Conservation (phyloP, 2,888 invertebrate species). For the Phytoseiulus persimilis region DNA sequence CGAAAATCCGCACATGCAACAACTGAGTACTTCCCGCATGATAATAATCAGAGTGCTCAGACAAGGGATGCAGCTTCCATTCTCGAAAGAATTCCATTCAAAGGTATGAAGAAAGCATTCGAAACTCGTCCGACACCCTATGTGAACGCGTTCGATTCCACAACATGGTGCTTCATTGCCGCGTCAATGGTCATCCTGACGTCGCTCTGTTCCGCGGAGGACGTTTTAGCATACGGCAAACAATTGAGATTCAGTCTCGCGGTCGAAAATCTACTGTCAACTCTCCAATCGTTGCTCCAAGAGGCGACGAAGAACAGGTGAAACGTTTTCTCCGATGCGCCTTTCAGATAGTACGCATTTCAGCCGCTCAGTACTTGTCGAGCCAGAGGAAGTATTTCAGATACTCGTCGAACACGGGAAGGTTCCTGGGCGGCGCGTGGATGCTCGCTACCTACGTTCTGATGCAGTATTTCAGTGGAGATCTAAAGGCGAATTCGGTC, state of each 20-base stretch:
- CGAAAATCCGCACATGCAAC: background rate
- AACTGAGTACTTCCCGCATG: too few relatives aligned
- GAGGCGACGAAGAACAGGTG: background rate
- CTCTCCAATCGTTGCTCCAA: background rate
- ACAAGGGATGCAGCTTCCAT: too few relatives aligned
- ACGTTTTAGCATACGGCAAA: background rate
- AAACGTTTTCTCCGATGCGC: background rate
- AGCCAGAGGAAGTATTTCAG: background rate
- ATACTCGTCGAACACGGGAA: background rate
- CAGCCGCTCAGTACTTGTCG: background rate
- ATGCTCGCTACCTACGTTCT: constrained; percentile 9
- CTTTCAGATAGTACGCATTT: too few relatives aligned
- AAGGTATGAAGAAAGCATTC: background rate
- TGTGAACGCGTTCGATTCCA: background rate
- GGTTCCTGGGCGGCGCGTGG: background rate
- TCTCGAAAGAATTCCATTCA: background rate
- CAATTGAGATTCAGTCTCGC: background rate
- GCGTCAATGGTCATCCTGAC: background rate
- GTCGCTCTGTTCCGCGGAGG: background rate
- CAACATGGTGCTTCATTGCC: background rate
- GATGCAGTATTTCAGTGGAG: background rate
- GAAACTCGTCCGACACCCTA: constrained; percentile 14
- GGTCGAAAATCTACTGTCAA: background rate
- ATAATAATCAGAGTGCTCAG: too few relatives aligned
- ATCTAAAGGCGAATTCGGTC: background rate